A percentile compares a stretch with the other conserved stretches of the same genome.
phyloP scores from a whole-genome alignment of 1,140 invertebrate genomes.

The Schlechtendalia chinensis region DNA sequence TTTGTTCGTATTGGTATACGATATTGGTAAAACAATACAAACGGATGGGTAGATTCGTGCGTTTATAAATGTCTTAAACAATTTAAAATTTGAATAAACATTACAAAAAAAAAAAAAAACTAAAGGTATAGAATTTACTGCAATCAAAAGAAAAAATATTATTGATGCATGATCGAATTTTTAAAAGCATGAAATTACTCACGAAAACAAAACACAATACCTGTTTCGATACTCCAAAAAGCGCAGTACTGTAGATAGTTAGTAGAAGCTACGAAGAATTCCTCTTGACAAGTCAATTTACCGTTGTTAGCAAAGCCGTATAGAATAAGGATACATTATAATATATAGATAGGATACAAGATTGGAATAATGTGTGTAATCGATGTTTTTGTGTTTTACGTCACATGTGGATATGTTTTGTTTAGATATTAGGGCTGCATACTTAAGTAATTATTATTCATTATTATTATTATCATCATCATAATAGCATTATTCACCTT shows the following conservation, averaged over 20 bases:
- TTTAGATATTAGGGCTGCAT: slow-evolving; percentile 28
- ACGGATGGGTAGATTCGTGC: background rate
- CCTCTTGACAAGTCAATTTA: slow-evolving; percentile 48
- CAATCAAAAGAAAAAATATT: background rate
- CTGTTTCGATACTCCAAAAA: slow-evolving; percentile 46
- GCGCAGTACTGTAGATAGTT: slow-evolving; percentile 22
- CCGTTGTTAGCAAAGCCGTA: slow-evolving; percentile 38
- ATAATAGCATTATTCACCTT: slow-evolving; percentile 35
- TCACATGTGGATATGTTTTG: background rate
- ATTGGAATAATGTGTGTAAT: background rate
- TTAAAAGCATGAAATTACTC: background rate
- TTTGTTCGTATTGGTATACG: background rate
- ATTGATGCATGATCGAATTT: no score
- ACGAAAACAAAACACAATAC: slow-evolving; percentile 27
- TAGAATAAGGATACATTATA: background rate
- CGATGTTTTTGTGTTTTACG: slow-evolving; percentile 1
- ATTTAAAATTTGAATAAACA: background rate
- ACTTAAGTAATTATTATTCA: slow-evolving; percentile 12
- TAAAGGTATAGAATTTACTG: background rate
- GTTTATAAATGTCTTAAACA: background rate
- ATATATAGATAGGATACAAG: slow-evolving; percentile 7
- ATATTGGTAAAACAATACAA: background rate
- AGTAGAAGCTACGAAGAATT: slow-evolving; percentile 46
- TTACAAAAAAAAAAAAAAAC: background rate
- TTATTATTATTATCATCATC: background rate